These are phyloP conservation scores for Spongilla lacustris DNA, from an alignment of 37 sponge, comb jelly and placozoan genomes.

Conservation along the genomic window DNA sequence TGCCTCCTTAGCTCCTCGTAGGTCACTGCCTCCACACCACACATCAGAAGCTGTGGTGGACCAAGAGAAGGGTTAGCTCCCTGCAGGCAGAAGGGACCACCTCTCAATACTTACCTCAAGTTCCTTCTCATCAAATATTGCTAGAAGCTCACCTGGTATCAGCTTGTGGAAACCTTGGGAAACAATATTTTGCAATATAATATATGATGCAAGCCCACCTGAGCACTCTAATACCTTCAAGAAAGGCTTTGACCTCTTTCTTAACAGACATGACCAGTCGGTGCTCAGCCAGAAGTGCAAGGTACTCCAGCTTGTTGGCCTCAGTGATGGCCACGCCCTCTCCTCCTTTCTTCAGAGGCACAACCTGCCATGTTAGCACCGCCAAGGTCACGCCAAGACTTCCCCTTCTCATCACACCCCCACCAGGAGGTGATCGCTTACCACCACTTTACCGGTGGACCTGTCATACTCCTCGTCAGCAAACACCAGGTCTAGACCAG, in stretches of 20 bases:
- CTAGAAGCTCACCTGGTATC: slow-evolving; percentile 76
- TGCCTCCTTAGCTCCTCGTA: slow-evolving; percentile 71
- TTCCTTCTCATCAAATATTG: slow-evolving; percentile 96
- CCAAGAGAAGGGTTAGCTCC: not conserved
- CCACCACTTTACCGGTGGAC: slow-evolving; percentile 1
- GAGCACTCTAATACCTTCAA: slow-evolving; percentile 65
- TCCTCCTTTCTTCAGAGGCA: slow-evolving; percentile 79
- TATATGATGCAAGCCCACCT: not conserved
- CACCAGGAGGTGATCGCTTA: no score
- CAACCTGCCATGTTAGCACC: slow-evolving; percentile 38
- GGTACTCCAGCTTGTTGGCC: slow-evolving; percentile 81
- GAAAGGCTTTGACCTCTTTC: slow-evolving; percentile 78
- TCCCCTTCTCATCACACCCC: no score
- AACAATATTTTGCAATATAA: no score
- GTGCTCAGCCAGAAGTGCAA: slow-evolving; percentile 82
- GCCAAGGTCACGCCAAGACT: not conserved
- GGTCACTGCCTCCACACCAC: slow-evolving; percentile 74
- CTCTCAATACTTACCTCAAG: slow-evolving; percentile 70
- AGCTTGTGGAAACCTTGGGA: slow-evolving; percentile 81
- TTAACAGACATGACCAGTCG: slow-evolving; percentile 64
- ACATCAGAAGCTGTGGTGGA: slow-evolving; percentile 78
- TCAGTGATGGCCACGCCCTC: slow-evolving; percentile 84
- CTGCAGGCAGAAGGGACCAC: no score
- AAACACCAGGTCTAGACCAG: slow-evolving; percentile 85
- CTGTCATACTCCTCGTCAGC: slow-evolving; percentile 82